Evolutionary conservation across 2,888 invertebrate genomes (phyloP).

Genomic region (Anoplius nigerrimus): DNA sequence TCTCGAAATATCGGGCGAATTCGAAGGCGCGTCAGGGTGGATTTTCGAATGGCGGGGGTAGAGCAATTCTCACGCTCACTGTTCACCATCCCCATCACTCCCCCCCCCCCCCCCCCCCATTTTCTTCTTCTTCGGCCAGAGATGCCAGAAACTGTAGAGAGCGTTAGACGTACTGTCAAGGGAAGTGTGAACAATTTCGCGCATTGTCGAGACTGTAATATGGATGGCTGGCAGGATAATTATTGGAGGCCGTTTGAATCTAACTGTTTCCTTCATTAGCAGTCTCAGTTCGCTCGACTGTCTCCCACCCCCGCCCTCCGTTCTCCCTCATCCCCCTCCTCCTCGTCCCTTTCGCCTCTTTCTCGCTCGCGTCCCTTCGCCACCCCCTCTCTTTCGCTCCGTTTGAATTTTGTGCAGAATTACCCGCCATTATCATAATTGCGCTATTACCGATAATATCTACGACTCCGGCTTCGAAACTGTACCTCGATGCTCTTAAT

Average conservation of each 20-base stretch:
- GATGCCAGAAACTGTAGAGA: conserved; percentile 58
- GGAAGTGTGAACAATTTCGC: conserved; percentile 75
- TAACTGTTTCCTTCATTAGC: conserved; percentile 76
- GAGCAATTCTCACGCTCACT: background rate
- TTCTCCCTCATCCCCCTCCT: conserved; percentile 43
- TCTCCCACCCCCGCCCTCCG: conserved; percentile 42
- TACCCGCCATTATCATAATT: conserved; percentile 75
- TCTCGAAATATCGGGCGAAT: background rate
- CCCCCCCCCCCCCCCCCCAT: background rate
- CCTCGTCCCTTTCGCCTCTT: conserved; percentile 28
- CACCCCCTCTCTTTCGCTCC: conserved; percentile 42
- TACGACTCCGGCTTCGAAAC: conserved; percentile 67
- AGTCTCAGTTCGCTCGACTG: conserved; percentile 70
- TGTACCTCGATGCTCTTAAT: conserved; percentile 69
- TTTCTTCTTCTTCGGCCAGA: conserved; percentile 43
- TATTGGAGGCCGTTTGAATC: conserved; percentile 75
- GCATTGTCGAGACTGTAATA: conserved; percentile 72
- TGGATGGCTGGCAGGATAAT: conserved; percentile 72
- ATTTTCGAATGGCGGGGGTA: conserved; percentile 6
- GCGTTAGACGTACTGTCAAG: conserved; percentile 67
- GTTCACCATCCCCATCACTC: background rate
- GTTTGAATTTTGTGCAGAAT: conserved; percentile 72
- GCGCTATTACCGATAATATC: conserved; percentile 75
- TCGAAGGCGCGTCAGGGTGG: background rate
- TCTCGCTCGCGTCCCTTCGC: conserved; percentile 17